phyloP scores from a whole-genome alignment of 30 jellyfish, hydroid and myxozoan genomes.

The Aurelia aurita complex sp. Pacific region DNA sequence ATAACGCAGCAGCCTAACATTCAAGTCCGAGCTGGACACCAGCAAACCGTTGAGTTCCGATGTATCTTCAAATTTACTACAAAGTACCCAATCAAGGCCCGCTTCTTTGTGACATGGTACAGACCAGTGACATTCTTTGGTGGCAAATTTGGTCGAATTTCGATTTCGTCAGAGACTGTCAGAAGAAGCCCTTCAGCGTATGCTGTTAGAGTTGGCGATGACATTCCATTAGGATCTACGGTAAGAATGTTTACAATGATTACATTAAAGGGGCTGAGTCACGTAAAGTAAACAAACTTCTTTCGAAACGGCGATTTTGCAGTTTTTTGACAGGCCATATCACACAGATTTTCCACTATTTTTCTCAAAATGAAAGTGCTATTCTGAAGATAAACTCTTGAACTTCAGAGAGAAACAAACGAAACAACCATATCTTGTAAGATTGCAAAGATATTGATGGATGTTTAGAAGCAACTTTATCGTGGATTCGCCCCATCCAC shows the following conservation, averaged over 20 bases:
- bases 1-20: constrained; percentile 47
- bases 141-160: constrained; percentile 63
- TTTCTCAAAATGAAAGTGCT: too few species aligned
- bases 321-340: too few species aligned
- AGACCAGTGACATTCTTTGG: constrained; percentile 73
- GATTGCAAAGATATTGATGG: too few species aligned
- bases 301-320: too few species aligned
- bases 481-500: too few species aligned
- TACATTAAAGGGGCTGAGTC: too few species aligned
- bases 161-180: constrained; percentile 41
- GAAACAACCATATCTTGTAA: too few species aligned
- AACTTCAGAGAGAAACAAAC: too few species aligned
- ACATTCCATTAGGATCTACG: constrained; percentile 52
- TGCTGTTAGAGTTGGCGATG: constrained; percentile 47
- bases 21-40: constrained; percentile 34
- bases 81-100: constrained; percentile 35
- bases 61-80: constrained; percentile 46
- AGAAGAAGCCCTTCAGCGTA: constrained; percentile 42
- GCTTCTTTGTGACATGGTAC: constrained; percentile 59
- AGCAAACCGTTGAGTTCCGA: constrained; percentile 20
- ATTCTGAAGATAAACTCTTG: too few species aligned
- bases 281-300: too few species aligned
- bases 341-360: too few species aligned
- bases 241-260: neutral
- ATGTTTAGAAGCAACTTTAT: too few species aligned